These are phyloP conservation scores for Rhinella marina DNA, from an alignment of 2,797 vertebrate species.

Conservation along the genomic window DNA sequence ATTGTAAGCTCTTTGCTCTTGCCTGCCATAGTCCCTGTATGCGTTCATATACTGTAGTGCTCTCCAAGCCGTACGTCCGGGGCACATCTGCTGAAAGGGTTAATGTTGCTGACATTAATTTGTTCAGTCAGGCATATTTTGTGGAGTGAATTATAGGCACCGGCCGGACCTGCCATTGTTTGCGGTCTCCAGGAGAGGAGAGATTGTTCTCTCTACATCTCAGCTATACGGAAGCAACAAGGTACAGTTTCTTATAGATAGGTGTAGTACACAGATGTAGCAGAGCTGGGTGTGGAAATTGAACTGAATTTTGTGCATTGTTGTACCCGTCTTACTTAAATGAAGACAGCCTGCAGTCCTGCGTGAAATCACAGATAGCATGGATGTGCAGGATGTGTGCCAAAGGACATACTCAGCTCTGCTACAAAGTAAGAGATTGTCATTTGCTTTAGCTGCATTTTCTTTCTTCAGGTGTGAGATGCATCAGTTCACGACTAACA, in stretches of 20 bases:
- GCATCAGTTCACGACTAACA: too few relatives aligned
- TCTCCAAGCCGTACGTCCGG: neutral
- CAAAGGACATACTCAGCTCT: neutral
- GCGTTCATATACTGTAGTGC: neutral
- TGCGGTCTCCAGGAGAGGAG: constrained; percentile 10
- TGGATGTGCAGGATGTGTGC: neutral
- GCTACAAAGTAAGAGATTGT: neutral
- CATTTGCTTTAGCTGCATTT: too few relatives aligned
- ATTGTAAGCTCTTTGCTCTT: too few relatives aligned
- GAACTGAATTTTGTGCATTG: neutral
- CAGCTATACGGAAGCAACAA: neutral
- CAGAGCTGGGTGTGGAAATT: neutral
- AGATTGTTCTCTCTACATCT: neutral
- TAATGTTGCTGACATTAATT: neutral
- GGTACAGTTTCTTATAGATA: neutral
- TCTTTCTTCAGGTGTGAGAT: too few relatives aligned
- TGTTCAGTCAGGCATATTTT: neutral
- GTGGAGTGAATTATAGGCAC: neutral
- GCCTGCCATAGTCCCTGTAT: too few relatives aligned
- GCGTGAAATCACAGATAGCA: neutral
- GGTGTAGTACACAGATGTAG: neutral
- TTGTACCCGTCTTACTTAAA: too few relatives aligned
- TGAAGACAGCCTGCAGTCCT: neutral
- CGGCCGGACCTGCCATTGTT: neutral
- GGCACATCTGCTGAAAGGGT: neutral